These are phyloP conservation scores for Cathartes aura DNA, from an alignment of 2,113 vertebrate species.

Conservation along the genomic window DNA sequence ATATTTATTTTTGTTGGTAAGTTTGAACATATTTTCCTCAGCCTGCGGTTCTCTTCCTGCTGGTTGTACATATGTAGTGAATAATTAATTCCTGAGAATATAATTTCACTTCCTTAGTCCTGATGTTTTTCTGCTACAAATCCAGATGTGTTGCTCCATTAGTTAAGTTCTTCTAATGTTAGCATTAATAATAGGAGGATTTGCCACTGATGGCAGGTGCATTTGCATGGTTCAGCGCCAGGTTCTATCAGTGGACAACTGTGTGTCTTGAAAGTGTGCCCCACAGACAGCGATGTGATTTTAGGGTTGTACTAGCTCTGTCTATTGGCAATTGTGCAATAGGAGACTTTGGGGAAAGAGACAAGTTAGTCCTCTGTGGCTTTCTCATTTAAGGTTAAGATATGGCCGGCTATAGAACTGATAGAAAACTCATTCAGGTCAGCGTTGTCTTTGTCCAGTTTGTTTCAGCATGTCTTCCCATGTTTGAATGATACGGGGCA, in stretches of 20 bases:
- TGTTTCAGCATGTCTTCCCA: background rate
- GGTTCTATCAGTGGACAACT: background rate
- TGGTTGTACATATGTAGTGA: conserved; percentile 39
- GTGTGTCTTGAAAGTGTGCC: background rate
- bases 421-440: background rate
- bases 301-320: background rate
- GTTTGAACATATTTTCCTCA: conserved; percentile 58
- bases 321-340: background rate
- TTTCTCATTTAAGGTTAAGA: background rate
- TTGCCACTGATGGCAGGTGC: background rate
- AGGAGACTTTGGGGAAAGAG: background rate
- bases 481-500: background rate
- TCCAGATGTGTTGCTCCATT: conserved; percentile 20
- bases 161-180: background rate
- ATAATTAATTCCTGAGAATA: conserved; percentile 50
- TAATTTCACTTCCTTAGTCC: conserved; percentile 28
- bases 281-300: background rate
- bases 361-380: background rate
- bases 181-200: background rate
- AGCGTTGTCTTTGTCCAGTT: background rate
- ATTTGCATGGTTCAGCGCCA: background rate
- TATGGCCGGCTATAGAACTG: background rate
- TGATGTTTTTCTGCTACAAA: background rate
- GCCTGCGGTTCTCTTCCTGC: conserved; percentile 47
- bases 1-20: conserved; percentile 62